Conservation (phyloP, 1,140 invertebrate genomes). For the Drosophila navojoa region DNA sequence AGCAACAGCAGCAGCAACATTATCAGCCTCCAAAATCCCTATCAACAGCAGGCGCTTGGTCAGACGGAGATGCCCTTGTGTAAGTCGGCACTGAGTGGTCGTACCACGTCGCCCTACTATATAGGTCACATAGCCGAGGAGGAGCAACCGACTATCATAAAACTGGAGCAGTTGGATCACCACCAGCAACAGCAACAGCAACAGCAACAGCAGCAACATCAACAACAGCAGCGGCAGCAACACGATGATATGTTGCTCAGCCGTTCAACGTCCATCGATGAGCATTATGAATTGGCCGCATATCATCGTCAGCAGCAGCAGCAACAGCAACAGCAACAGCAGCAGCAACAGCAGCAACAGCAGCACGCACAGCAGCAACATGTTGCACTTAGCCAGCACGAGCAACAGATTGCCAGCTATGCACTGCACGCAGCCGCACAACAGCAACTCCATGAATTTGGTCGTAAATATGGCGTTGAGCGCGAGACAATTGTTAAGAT, state of each 20-base stretch:
- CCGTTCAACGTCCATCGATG: constrained; percentile 64
- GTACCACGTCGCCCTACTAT: constrained; percentile 56
- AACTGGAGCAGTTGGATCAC: constrained; percentile 62
- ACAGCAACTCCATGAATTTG: constrained; percentile 69
- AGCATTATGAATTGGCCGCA: constrained; percentile 66
- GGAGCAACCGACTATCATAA: constrained; percentile 50
- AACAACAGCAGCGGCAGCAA: constrained; percentile 51
- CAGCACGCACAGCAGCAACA: constrained; percentile 57
- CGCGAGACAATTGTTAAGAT: constrained; percentile 79
- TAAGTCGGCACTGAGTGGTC: constrained; percentile 40
- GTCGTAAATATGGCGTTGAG: constrained; percentile 67
- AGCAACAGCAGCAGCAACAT: constrained; percentile 57
- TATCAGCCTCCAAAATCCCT: constrained; percentile 71
- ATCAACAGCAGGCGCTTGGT: constrained; percentile 61
- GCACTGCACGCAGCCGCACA: constrained; percentile 59
- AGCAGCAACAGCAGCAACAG: constrained; percentile 54
- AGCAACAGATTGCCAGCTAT: constrained; percentile 69
- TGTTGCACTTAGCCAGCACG: constrained; percentile 56
- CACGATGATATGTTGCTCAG: constrained; percentile 64
- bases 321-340: constrained; percentile 37
- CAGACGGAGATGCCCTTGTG: constrained; percentile 58
- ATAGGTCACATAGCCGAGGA: constrained; percentile 47
- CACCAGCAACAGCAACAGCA: constrained; percentile 46
- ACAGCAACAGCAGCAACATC: constrained; percentile 49
- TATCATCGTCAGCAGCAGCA: constrained; percentile 40